Base-by-base conservation (phyloP, 2,888 invertebrate genomes). In the Cataglyphis cursor region DNA sequence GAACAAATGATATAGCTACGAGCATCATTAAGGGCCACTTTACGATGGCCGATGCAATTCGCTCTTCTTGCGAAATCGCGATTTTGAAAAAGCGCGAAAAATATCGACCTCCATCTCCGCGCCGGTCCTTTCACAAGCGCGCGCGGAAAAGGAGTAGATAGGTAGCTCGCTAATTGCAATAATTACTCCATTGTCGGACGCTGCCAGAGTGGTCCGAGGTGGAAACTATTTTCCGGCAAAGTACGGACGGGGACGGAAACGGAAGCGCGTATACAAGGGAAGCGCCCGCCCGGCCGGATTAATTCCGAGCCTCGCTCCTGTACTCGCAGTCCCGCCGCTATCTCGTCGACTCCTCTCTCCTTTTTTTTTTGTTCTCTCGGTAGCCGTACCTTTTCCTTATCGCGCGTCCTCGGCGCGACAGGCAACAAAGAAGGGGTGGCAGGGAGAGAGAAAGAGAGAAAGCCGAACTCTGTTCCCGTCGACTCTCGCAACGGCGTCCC, bases 401-500 rank as follows among this genome's bases (percentile, higher is more conserved):
- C 83, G 75, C 51, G 66, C 88, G 81, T 84, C 72, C 85, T 85
- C 81, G 82, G 82, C 76, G 68, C 68, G 83, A 41, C 65, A 72
- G 78, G 80, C 88, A 88, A 89, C 91, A 90, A 88, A 89, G 81
- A 81, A 87, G n/a, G 41, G 28, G 8, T 0, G 21, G 24, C 21
- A 21, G 35, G 21, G 74, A 62, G 31, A 62, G 62, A 38, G 61
- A 35, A 24, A 61, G 48, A 62, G 64, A 64, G 61, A 74, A 21
- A 35, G 15, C 73, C 66, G 64, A 54, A 61, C 72, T 68, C 68
- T 74, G 83, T 82, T 89, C 82, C 84, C 73, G 78, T 85, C 65
- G 87, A 90, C 88, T 80, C 73, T 90, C 85, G 85, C 90, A 86
- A 88, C 85, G 87, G 90, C 85, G 87, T 91, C 84, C 91, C 90